Base-by-base conservation (phyloP, 2,113 vertebrate genomes). In the Ifrita kowaldi region DNA sequence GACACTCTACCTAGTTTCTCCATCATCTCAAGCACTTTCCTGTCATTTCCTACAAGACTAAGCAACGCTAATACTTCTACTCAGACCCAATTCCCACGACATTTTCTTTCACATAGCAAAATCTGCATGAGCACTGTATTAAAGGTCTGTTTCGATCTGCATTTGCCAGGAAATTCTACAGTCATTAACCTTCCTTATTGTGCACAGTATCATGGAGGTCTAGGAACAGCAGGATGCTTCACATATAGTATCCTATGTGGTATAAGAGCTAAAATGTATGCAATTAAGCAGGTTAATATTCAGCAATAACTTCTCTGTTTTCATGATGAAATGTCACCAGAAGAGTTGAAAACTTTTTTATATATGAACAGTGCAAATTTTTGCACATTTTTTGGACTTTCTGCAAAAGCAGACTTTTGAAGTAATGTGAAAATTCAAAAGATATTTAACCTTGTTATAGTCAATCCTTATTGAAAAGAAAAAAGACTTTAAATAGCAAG, bases 171-270 rank as follows among this genome's bases (percentile, higher is more conserved):
- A 95, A 79, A 77, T 83, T 76, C 50, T 63, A 13, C 44, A 87
- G 24, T 80, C 67, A 70, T 91, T 96, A 91, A 95, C 47, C 50
- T 85, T 91, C 67, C 42, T 62, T 73, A 53, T 56, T 85, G 24
- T 46, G 13, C 35, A 59, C 15, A 57, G 42, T 55, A 59, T 80
- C 81, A 65, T 33, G 52, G 35, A 90, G 55, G 55, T 69, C 74
- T 89, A 91, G 47, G 78, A 93, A 65, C 67, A 94, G 70, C 78
- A 93, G 87, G 78, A 80, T 91, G 70, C 62, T 93, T 80, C 83
- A 50, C 35, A 71, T 82, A 64, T 27, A 47, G 52, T 57, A 73
- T 79, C 46, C 55, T 73, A 7, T 16, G 41, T 16, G 14, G 56
- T 79, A 65, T 30, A 90, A 77, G 33, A 83, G 46, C n/a, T 80